Evolutionary conservation across 2,113 vertebrate species (phyloP), one percentile per base, ranked within the genome.

Genomic region (Nothoprocta pentlandii): DNA sequence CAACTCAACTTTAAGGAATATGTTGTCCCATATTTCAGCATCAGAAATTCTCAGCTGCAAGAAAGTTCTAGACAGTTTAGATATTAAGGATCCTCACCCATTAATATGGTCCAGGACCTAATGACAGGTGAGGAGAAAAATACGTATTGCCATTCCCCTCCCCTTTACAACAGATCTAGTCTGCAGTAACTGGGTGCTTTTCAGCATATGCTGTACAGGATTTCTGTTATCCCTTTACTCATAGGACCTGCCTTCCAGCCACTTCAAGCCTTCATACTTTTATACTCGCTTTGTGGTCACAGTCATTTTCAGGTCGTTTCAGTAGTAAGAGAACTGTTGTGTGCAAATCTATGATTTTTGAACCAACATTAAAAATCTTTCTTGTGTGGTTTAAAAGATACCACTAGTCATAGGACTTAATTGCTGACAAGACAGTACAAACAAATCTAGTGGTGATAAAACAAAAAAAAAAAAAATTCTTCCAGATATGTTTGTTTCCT

Each of bases 211-310:
- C 46, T 89, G 28, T 58, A 73, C 34, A 69, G 58, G 66, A 92
- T 73, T 90, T 93, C 73, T 80, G 59, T 74, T 88, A 85, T 83
- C 59, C 49, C 6, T 83, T 36, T 71, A 25, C 73, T 71, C 21
- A 41, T 3, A 86, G 34, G 25, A 86, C 47, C 68, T 78, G 90
- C 88, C 39, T 63, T 75, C 23, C 16, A 86, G 62, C 15, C 58
- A 87, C 47, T 84, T 84, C 42, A 92, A 90, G 26, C 25, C 80
- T 78, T 84, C 58, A 19, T 68, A 53, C 5, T 86, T 90, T 78
- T 75, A 67, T 14, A n/a, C 23, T 59, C 41, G 21, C 10, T 79
- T 64, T 92, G 8, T 21, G 80, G 69, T 68, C 59, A 58, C 5
- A 81, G 53, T 84, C 47, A 34, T 81, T 93, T 92, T 81, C 6